Conservation (phyloP, 2,113 vertebrate species). For the Danionella cerebrum region DNA sequence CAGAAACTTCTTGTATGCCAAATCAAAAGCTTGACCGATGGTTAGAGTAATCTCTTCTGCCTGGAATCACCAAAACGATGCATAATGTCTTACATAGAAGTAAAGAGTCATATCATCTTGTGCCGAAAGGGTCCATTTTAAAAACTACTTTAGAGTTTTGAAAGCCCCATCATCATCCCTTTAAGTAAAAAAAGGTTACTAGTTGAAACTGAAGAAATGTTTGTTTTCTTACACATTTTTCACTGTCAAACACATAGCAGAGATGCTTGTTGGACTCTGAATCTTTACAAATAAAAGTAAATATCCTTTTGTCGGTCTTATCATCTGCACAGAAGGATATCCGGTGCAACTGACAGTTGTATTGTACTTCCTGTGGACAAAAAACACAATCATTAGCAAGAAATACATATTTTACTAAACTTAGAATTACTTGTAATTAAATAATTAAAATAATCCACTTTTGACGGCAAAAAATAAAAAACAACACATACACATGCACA, state of each 20-base stretch:
- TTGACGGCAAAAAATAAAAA: too few relatives aligned
- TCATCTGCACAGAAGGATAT: slow-evolving; percentile 99
- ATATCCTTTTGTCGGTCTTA: slow-evolving; percentile 98
- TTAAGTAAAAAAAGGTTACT: too few relatives aligned
- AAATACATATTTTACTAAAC: too few relatives aligned
- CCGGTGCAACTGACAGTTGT: slow-evolving; percentile 94
- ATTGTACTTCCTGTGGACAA: slow-evolving; percentile 81
- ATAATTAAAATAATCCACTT: too few relatives aligned
- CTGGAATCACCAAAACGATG: slow-evolving; percentile 46
- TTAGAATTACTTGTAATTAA: too few relatives aligned
- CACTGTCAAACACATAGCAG: slow-evolving; percentile 98
- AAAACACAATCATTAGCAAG: too few relatives aligned
- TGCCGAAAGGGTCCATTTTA: too few relatives aligned
- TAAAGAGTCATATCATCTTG: not conserved
- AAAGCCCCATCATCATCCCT: too few relatives aligned
- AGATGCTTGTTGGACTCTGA: slow-evolving; percentile 95
- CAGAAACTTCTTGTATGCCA: slow-evolving; percentile 98
- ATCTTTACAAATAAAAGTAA: slow-evolving; percentile 99
- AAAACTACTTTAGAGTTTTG: too few relatives aligned
- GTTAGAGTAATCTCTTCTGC: slow-evolving; percentile 97
- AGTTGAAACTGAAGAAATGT: not conserved
- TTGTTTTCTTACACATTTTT: slow-evolving; percentile 89
- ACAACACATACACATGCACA: too few relatives aligned
- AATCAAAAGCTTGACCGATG: slow-evolving; percentile 95
- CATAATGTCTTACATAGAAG: not conserved